Evolutionary conservation across 2,113 vertebrate genomes (phyloP).

Genomic region (Psettodes erumei): DNA sequence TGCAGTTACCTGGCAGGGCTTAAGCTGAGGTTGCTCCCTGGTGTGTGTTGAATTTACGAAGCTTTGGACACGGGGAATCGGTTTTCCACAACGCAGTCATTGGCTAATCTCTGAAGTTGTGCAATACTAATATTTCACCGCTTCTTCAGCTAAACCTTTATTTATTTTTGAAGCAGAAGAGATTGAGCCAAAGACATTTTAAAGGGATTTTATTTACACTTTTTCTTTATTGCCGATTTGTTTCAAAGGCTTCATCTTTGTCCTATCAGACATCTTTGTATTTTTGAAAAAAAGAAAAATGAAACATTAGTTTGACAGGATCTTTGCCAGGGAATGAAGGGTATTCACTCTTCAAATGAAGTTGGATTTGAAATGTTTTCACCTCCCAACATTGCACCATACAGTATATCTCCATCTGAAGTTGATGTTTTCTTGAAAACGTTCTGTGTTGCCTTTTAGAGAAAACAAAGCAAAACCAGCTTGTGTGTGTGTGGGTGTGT

Average conservation of each 20-base stretch:
- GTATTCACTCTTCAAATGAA: slow-evolving; percentile 2
- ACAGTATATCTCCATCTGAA: slow-evolving; percentile 4
- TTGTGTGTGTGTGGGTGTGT: background rate
- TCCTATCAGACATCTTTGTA: background rate
- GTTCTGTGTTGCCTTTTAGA: slow-evolving; percentile 31
- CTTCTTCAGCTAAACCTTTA: slow-evolving; percentile 54
- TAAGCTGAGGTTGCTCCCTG: slow-evolving; percentile 76
- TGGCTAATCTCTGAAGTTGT: slow-evolving; percentile 74
- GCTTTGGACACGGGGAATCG: background rate
- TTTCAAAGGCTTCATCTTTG: slow-evolving; percentile 3
- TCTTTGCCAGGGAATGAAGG: background rate
- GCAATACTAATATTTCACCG: slow-evolving; percentile 74
- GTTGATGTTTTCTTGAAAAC: background rate
- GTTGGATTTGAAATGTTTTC: background rate
- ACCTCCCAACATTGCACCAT: background rate
- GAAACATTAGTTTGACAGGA: slow-evolving; percentile 3
- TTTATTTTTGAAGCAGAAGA: slow-evolving; percentile 65
- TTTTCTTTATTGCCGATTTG: background rate
- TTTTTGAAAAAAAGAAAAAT: background rate
- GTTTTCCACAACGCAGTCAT: slow-evolving; percentile 30
- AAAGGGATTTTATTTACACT: slow-evolving; percentile 47
- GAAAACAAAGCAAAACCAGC: slow-evolving; percentile 12
- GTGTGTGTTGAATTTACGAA: slow-evolving; percentile 25
- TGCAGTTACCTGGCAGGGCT: slow-evolving; percentile 60
- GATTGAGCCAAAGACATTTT: slow-evolving; percentile 72